A percentile compares a stretch with the other conserved stretches of the same genome.
These are phyloP conservation scores for Mungos mungo DNA, from an alignment of 2,113 vertebrate species.

Conservation along the genomic window DNA sequence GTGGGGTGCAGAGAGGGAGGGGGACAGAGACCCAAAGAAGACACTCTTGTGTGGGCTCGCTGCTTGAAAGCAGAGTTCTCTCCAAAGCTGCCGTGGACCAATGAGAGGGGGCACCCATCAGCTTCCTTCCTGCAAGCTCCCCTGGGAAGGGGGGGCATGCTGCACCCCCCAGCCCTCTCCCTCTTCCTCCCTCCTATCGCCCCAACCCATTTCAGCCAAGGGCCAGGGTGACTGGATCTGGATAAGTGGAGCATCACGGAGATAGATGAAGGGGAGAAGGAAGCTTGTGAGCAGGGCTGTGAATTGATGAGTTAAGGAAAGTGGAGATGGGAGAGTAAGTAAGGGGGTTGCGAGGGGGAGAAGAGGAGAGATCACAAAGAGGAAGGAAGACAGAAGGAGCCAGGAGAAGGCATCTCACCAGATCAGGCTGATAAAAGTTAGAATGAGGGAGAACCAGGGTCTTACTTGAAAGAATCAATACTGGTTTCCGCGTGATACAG, in stretches of 20 bases:
- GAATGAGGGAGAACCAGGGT: conserved; percentile 46
- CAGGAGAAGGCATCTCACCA: not conserved
- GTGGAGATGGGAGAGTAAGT: not conserved
- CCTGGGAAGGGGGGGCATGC: not conserved
- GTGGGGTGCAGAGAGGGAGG: not conserved
- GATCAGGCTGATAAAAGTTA: conserved; percentile 38
- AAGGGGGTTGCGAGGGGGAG: not conserved
- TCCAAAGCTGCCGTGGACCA: not conserved
- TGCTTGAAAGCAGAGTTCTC: not conserved
- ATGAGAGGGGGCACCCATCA: not conserved
- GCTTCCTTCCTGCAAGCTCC: not conserved
- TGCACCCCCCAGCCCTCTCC: not conserved
- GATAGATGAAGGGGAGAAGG: not conserved
- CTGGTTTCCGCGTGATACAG: conserved; percentile 37
- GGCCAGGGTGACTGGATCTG: not conserved
- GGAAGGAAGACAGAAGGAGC: not conserved
- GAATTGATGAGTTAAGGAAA: not conserved
- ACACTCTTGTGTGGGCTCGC: fast-evolving
- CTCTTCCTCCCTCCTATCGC: not conserved
- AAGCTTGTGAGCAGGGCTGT: not conserved
- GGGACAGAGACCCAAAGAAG: not conserved
- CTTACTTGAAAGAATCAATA: conserved; percentile 55
- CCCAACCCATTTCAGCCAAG: not conserved
- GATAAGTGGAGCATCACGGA: not conserved
- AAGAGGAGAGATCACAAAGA: not conserved